Evolutionary conservation across 2,888 invertebrate genomes (phyloP).

Genomic region (Cephus runcator): DNA sequence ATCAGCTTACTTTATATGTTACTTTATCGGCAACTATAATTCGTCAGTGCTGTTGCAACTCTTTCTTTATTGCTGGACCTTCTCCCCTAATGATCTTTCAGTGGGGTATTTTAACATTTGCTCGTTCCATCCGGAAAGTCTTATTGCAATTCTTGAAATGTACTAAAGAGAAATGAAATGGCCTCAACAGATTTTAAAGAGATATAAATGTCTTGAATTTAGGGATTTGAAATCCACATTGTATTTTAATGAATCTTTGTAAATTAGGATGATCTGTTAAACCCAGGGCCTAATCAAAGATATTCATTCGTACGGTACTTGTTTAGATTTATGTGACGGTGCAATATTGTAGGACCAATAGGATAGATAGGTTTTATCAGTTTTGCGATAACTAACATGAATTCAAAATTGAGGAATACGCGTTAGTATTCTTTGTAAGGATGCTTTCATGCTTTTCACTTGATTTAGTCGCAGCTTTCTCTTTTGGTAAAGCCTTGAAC

Average conservation of each 20-base stretch:
- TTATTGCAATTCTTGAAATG: not conserved
- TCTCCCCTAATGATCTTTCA: not conserved
- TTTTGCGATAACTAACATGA: not conserved
- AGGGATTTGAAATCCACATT: not conserved
- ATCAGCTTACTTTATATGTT: slow-evolving; percentile 44
- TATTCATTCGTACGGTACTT: not conserved
- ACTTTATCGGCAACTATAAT: slow-evolving; percentile 34
- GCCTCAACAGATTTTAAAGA: not conserved
- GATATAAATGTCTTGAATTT: not conserved
- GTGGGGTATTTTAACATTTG: not conserved
- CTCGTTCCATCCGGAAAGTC: not conserved
- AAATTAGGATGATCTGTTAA: not conserved
- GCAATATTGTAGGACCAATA: not conserved
- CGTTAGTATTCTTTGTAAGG: not conserved
- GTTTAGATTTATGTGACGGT: not conserved
- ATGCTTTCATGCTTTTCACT: not conserved
- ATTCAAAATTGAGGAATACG: not conserved
- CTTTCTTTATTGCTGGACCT: not conserved
- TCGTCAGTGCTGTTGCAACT: slow-evolving; percentile 10
- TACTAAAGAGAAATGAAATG: not conserved
- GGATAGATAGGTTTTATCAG: not conserved
- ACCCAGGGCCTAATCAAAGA: not conserved
- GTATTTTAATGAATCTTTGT: not conserved
- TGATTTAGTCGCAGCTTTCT: not conserved
- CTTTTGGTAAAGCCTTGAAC: not conserved